These are phyloP conservation scores for Aromia moschata DNA, from an alignment of 2,888 invertebrate genomes.

Conservation along the genomic window DNA sequence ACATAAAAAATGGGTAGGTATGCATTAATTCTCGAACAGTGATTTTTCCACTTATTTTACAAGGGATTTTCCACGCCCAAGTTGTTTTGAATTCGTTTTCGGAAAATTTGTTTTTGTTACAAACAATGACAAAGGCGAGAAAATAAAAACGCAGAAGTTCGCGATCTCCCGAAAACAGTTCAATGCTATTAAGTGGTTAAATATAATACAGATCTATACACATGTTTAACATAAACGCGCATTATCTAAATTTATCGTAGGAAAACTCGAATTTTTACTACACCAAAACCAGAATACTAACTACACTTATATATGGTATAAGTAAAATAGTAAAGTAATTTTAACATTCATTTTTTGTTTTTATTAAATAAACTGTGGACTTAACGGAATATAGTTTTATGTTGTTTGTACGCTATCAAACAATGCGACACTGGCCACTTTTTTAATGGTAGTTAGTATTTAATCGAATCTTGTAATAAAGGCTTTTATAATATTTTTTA, in stretches of 20 bases:
- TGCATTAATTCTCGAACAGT: not conserved
- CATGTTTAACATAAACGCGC: slow-evolving; percentile 20
- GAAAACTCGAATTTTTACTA: too few relatives aligned
- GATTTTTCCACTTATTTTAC: not conserved
- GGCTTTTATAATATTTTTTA: too few relatives aligned
- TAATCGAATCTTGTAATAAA: too few relatives aligned
- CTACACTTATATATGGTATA: too few relatives aligned
- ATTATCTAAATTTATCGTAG: not conserved
- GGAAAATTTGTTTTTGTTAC: not conserved
- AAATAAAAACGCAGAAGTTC: slow-evolving; percentile 1
- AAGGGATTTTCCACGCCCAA: not conserved
- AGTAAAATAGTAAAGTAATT: too few relatives aligned
- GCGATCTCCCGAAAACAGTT: slow-evolving; percentile 9
- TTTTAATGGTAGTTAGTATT: too few relatives aligned
- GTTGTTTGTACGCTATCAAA: too few relatives aligned
- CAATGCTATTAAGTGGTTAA: slow-evolving; percentile 17
- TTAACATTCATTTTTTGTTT: too few relatives aligned
- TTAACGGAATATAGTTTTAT: too few relatives aligned
- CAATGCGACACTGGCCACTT: too few relatives aligned
- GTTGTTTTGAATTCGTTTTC: not conserved
- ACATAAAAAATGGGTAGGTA: not conserved
- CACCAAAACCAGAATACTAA: too few relatives aligned
- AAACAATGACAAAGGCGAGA: not conserved
- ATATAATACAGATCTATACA: slow-evolving; percentile 8
- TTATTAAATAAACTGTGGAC: too few relatives aligned